Base-by-base conservation (phyloP, 2,888 invertebrate genomes). In the Epinotia demarniana region DNA sequence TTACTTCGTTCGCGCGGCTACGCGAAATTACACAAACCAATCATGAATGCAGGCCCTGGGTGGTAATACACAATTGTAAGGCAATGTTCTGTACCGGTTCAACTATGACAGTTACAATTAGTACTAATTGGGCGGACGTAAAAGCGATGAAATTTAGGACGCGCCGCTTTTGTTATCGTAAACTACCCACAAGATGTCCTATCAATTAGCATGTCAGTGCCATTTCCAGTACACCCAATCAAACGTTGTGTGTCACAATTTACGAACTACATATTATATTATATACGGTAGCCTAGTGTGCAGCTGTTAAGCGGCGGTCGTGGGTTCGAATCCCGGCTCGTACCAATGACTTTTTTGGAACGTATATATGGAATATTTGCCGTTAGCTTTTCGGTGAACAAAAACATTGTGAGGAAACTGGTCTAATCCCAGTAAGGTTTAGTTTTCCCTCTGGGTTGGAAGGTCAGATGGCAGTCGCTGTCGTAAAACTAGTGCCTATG, bases 21-120 rank as follows among this genome's bases (percentile, higher is more conserved):
- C 86, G 86, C 89, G 90, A 89, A 91, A 90, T 91, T 88, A 89
- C 87, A 88, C 88, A 87, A 89, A 87, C 89, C 90, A 89, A 91
- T 91, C 89, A 89, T 86, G 79, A 85, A 81, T 62, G 76, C 33
- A 62, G 72, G 58, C 64, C 75, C 75, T 75, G 53, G 71, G 49
- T 63, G 60, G 71, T 75, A 71, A 71, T 71, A 46, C 64, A 71
- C 66, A 75, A 75, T 75, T 72, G 64, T 58, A 66, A 64, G 64
- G 71, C 70, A 75, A 75, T 75, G 70, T 75, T 68, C 64, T 12
- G 55, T 71, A 71, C 53, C 64, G 75, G 75, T 70, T 71, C n/a
- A 66, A 73, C 46, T 49, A 66, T 70, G 23, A 69, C 66, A 71
- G 63, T 46, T 49, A 57, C 70, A 71, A 75, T 75, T 75, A 75